Evolutionary conservation across 2,888 invertebrate species (phyloP).

Genomic region (Arge pagana): DNA sequence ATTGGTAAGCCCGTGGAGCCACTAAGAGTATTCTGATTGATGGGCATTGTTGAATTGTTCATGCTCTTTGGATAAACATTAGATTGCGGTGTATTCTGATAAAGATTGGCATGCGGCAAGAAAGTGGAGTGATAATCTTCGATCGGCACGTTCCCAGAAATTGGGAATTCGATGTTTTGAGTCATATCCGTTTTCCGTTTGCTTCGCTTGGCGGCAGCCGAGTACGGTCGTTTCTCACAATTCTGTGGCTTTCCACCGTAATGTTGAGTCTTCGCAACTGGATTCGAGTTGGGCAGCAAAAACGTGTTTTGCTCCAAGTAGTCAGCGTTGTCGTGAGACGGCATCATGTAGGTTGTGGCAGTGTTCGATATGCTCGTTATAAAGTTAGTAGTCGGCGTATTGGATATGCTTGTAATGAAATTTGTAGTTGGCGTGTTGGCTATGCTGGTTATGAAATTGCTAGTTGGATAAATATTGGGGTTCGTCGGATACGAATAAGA

Average conservation of each 20-base stretch:
- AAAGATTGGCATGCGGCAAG: slow-evolving; percentile 41
- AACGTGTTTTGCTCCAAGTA: slow-evolving; percentile 52
- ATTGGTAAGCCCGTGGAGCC: slow-evolving; percentile 36
- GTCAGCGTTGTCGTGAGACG: slow-evolving; percentile 51
- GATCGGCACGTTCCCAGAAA: slow-evolving; percentile 47
- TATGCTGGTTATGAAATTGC: slow-evolving; percentile 53
- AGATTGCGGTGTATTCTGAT: slow-evolving; percentile 51
- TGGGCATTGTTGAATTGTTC: slow-evolving; percentile 23
- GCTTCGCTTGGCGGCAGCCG: slow-evolving; percentile 46
- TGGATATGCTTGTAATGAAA: slow-evolving; percentile 54
- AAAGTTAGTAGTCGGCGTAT: slow-evolving; percentile 50
- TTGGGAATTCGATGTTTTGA: slow-evolving; percentile 52
- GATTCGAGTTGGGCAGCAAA: slow-evolving; percentile 41
- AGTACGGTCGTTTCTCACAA: slow-evolving; percentile 50
- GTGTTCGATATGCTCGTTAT: slow-evolving; percentile 54
- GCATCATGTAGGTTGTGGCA: slow-evolving; percentile 53
- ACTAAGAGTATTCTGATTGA: slow-evolving; percentile 34
- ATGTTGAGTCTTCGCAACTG: slow-evolving; percentile 33
- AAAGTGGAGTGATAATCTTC: slow-evolving; percentile 46
- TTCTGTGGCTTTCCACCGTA: slow-evolving; percentile 48
- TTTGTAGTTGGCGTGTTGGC: slow-evolving; percentile 51
- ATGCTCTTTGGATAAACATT: slow-evolving; percentile 43
- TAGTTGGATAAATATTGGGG: slow-evolving; percentile 52
- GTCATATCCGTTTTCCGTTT: slow-evolving; percentile 47
- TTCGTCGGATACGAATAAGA: slow-evolving; percentile 52